Conservation (phyloP, 2,113 vertebrate species). For the Eira barbara region DNA sequence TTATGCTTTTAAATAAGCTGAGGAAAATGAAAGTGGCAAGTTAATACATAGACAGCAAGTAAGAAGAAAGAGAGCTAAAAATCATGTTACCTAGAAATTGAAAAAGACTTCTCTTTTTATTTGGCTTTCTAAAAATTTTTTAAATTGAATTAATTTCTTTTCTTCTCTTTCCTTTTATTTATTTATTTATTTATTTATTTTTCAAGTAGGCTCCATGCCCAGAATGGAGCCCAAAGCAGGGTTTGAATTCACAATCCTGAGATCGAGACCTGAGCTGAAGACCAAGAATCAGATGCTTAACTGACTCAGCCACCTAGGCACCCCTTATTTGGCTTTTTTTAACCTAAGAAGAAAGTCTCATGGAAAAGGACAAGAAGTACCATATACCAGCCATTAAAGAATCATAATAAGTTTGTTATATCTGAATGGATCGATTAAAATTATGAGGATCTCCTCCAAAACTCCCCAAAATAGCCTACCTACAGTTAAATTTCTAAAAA, state of each 20-base stretch:
- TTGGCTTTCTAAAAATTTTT: not conserved
- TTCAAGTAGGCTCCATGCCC: not conserved
- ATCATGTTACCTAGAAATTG: not conserved
- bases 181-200: too few species aligned
- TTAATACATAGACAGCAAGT: not conserved
- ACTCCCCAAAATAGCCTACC: not conserved
- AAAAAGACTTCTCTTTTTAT: not conserved
- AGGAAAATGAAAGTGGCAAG: conserved; percentile 15
- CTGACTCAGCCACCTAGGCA: not conserved
- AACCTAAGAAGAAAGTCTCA: not conserved
- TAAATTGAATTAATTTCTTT: not conserved
- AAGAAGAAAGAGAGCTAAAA: not conserved
- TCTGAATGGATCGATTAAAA: not conserved
- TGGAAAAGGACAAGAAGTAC: not conserved
- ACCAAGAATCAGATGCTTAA: not conserved
- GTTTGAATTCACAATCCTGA: not conserved
- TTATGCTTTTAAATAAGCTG: not conserved
- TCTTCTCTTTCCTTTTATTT: too few species aligned
- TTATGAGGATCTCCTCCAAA: not conserved
- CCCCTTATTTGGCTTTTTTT: not conserved
- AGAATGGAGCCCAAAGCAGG: not conserved
- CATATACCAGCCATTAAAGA: not conserved
- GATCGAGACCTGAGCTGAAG: too few species aligned
- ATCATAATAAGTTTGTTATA: not conserved
- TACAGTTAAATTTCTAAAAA: not conserved